Conservation (phyloP, 2,113 vertebrate genomes). For the Hippotragus niger region DNA sequence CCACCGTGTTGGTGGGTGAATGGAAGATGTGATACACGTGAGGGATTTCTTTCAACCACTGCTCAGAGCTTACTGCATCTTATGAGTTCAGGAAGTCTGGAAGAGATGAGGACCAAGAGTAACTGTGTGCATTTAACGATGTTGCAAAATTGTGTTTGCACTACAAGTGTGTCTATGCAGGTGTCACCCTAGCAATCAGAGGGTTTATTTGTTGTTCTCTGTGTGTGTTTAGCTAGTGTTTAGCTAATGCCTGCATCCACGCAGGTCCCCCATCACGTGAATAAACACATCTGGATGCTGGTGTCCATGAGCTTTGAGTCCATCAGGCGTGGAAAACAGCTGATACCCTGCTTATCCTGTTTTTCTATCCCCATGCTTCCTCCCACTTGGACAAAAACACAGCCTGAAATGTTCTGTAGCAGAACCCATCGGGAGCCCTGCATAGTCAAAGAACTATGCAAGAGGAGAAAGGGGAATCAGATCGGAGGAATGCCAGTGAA, state of each 20-base stretch:
- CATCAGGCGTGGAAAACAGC: rapidly evolving
- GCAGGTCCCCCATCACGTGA: rapidly evolving
- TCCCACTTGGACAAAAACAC: background rate
- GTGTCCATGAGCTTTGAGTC: rapidly evolving
- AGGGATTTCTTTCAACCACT: background rate
- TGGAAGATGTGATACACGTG: rapidly evolving
- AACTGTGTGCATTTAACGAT: rapidly evolving
- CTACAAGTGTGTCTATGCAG: rapidly evolving
- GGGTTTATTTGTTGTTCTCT: background rate
- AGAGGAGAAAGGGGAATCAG: background rate
- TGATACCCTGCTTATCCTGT: background rate
- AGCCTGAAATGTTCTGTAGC: background rate
- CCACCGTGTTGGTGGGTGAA: background rate
- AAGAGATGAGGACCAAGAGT: background rate
- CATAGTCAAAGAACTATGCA: background rate
- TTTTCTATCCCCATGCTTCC: background rate
- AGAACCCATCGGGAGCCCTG: background rate
- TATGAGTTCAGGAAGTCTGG: background rate
- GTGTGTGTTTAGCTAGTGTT: background rate
- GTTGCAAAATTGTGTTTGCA: background rate
- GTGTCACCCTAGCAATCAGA: rapidly evolving
- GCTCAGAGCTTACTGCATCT: background rate
- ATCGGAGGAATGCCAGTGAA: background rate
- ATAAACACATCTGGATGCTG: background rate
- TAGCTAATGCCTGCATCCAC: background rate